Conservation (phyloP, 2,888 invertebrate genomes). For the Xestia c-nigrum region DNA sequence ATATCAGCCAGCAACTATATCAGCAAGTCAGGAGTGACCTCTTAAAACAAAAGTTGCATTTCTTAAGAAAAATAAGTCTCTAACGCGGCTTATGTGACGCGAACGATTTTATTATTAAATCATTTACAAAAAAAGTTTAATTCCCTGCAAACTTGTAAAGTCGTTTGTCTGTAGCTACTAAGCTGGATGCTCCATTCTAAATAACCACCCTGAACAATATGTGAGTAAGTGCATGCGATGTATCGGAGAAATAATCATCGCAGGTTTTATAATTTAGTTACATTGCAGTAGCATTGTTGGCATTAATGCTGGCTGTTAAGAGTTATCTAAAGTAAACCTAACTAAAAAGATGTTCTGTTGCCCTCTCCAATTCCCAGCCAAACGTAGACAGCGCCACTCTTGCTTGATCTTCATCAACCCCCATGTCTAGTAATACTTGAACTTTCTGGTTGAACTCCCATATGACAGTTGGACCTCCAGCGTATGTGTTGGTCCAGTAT, state of each 20-base stretch:
- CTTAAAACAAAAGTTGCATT: neutral
- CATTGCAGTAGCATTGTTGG: constrained; percentile 55
- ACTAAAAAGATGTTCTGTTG: constrained; percentile 93
- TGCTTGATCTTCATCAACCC: constrained; percentile 97
- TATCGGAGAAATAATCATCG: constrained; percentile 44
- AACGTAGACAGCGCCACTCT: constrained; percentile 97
- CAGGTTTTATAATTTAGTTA: constrained; percentile 44
- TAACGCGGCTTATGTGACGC: neutral
- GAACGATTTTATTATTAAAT: neutral
- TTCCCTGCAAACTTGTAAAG: neutral
- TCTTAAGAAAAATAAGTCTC: neutral
- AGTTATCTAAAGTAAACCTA: constrained; percentile 68
- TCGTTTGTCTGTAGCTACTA: neutral
- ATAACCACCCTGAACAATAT: constrained; percentile 23
- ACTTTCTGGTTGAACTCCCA: constrained; percentile 97
- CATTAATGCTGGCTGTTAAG: constrained; percentile 46
- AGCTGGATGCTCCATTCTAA: neutral
- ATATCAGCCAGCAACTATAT: neutral
- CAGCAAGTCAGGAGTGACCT: neutral
- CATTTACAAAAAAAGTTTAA: neutral
- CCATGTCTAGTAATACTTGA: constrained; percentile 97
- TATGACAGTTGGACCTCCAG: constrained; percentile 92
- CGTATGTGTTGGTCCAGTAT: constrained; percentile 99
- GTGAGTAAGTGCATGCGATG: constrained; percentile 37
- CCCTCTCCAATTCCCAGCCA: constrained; percentile 98